Evolutionary conservation across 2,888 invertebrate species (phyloP), one percentile per base, ranked within the genome.

Genomic region (Polydrusus tereticollis): DNA sequence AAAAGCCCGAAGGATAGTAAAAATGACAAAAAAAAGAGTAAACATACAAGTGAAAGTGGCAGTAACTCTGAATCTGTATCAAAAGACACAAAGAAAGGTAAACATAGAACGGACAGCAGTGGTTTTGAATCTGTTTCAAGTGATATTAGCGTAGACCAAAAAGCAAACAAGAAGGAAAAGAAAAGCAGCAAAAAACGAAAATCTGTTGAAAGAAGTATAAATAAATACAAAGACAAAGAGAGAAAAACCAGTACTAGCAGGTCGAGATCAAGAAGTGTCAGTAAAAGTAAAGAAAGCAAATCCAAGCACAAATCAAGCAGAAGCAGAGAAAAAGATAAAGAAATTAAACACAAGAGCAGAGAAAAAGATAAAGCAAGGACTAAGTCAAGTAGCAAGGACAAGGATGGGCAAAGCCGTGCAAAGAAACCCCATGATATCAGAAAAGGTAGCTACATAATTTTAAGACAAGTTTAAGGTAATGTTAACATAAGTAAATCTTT

Each of bases 161-260:
- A 73, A 47, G 70, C 43, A 70, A 43, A 69, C 38, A 55, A 62
- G 47, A 72, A 41, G 18, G 63, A 67, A 71, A 59, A 71, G 0
- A 14, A 7, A 26, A 55, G 60, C 64, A 36, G 36, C 10, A 70
- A 18, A 20, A 72, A 71, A 69, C 58, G 47, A 55, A 72, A 71
- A 69, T 41, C 70, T 47, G 63, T 33, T 18, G 58, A 67, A 52
- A 41, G 20, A 18, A 52, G 73, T 21, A 41, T 65, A 43, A 69
- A 63, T 57, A 68, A 58, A 79, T 80, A 64, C 23, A 52, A 52
- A 18, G 66, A 29, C 20, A 60, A 66, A 20, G 57, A 47, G 14
- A 33, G 72, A n/a, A n/a, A n/a, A n/a, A n/a, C n/a, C n/a, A 69
- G 33, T 29, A 73, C 38, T 45, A 63, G 43, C 36, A 38, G 47